phyloP scores from a whole-genome alignment of 35 echinoderm and acorn worm genomes.

The Holothuria glaberrima region DNA sequence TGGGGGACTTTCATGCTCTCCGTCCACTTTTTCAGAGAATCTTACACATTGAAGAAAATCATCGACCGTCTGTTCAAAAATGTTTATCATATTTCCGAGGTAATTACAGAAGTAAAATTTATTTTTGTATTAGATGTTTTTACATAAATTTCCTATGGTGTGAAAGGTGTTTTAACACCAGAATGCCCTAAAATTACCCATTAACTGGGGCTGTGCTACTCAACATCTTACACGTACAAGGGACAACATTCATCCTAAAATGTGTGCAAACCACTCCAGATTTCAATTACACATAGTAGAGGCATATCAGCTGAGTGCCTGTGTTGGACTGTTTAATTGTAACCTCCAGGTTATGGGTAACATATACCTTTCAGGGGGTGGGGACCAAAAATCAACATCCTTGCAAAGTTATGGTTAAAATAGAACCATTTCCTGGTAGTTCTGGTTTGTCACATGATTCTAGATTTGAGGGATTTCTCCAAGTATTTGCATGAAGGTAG shows the following conservation, averaged over 20 bases:
- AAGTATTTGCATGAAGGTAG: background rate
- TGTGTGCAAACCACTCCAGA: background rate
- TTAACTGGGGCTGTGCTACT: background rate
- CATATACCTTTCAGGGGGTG: background rate
- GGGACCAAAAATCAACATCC: too few species aligned
- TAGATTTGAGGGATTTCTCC: too few species aligned
- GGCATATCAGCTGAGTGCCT: background rate
- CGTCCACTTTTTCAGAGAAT: slow-evolving; percentile 14
- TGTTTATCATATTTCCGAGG: slow-evolving; percentile 11
- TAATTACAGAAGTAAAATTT: background rate
- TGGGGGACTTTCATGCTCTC: background rate
- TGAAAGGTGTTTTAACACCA: background rate
- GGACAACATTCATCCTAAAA: background rate
- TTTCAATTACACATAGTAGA: background rate
- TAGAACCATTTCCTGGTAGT: background rate
- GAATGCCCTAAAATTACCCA: background rate
- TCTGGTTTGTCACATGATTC: background rate
- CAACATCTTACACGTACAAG: background rate
- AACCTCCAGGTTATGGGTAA: background rate
- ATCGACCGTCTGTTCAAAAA: slow-evolving; percentile 2
- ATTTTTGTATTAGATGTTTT: background rate
- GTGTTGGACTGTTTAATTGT: background rate
- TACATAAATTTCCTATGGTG: background rate
- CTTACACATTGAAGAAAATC: background rate
- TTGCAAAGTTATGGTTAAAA: background rate